Conservation (phyloP, 2,113 vertebrate genomes). For the Arizona elegans region DNA sequence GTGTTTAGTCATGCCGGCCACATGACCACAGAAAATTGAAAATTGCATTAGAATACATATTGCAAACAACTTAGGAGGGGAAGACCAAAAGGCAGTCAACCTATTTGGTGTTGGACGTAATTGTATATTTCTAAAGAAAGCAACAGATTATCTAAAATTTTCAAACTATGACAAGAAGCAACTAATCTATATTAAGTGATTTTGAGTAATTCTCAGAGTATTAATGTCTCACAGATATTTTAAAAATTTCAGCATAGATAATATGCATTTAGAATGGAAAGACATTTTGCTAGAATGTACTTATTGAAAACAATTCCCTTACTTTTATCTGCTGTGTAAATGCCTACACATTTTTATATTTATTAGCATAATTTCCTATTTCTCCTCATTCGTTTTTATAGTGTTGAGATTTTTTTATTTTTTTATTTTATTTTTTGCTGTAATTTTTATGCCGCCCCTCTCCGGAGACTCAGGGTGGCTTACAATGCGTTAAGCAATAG, state of each 20-base stretch:
- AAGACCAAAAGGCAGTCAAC: not conserved
- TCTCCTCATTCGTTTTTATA: not conserved
- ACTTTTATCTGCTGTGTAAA: not conserved
- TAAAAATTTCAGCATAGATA: conserved; percentile 1
- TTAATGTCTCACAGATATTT: not conserved
- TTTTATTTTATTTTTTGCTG: no score
- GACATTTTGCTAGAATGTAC: not conserved
- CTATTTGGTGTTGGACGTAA: not conserved
- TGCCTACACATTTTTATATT: not conserved
- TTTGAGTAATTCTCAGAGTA: not conserved
- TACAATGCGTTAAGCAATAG: no score
- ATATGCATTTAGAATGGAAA: not conserved
- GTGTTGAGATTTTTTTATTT: not conserved
- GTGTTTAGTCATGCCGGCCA: no score
- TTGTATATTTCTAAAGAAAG: not conserved
- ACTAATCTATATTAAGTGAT: conserved; percentile 19
- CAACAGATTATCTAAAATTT: not conserved
- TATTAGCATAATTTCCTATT: not conserved
- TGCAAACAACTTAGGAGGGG: not conserved
- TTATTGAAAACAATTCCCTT: not conserved
- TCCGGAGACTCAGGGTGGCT: no score
- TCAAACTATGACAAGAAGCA: not conserved
- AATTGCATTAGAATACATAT: not conserved
- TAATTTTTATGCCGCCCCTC: no score
- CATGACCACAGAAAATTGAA: not conserved